Evolutionary conservation across 2,113 vertebrate genomes (phyloP), one percentile per base, ranked within the genome.

Genomic region (Poecile atricapillus): DNA sequence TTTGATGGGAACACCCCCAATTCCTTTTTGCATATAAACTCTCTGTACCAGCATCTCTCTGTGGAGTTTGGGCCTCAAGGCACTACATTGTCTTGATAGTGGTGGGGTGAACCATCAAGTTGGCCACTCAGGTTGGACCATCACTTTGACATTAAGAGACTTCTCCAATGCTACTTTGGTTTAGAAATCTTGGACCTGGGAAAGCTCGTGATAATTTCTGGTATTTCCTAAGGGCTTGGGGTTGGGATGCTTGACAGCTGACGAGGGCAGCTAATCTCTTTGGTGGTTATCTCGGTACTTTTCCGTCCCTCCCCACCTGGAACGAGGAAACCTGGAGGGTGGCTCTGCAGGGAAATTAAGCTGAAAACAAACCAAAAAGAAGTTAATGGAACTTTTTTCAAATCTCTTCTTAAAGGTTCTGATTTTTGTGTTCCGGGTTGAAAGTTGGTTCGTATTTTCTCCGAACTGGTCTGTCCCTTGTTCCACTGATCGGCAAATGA

Each of bases 331-430:
- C 86, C 91, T 93, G 95, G 89, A 97, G 93, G 94, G 93, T 95
- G 94, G 87, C 83, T 90, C 93, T 96, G 95, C 90, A 95, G 95
- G 95, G 95, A 96, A 97, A 96, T 88, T 96, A 95, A 96, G 96
- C 79, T 25, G 95, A 97, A 95, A 97, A 96, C 90, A 95, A 97
- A 96, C 96, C 95, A 97, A 97, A 97, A 97, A 97, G 94, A 97
- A 96, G 95, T 94, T 96, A 97, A 97, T 3, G 93, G 97, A 94
- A 97, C 96, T 96, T 94, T 94, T 96, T 94, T 95, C 92, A 95
- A 93, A 96, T 93, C 68, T 97, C 95, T 96, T 96, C 95, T 95
- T 95, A 96, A 97, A 95, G 95, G 91, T 97, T 95, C 93, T 94
- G 93, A 91, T 94, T 97, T 97, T 95, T 97, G 89, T 96, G 93